phyloP scores from a whole-genome alignment of 2,113 vertebrate species.

The Oreochromis aureus region DNA sequence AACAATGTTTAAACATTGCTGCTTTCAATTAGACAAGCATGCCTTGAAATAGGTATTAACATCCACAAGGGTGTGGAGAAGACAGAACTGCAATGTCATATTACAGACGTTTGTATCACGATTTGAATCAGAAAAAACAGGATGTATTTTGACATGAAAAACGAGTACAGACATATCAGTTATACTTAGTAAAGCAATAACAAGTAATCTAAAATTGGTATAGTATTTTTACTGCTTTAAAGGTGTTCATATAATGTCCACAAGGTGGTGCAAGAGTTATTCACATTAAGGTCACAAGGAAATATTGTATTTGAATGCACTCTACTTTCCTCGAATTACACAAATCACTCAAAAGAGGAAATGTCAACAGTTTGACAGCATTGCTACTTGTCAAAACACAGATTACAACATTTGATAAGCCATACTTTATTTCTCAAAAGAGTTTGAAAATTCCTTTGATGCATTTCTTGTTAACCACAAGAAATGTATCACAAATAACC shows the following conservation, averaged over 20 bases:
- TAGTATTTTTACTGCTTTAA: background rate
- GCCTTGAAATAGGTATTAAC: background rate
- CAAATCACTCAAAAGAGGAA: background rate
- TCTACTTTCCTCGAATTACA: background rate
- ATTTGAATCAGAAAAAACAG: background rate
- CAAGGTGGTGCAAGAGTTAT: conserved; percentile 1
- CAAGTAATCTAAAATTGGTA: background rate
- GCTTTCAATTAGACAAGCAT: background rate
- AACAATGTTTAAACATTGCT: background rate
- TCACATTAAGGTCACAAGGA: background rate
- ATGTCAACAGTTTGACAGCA: background rate
- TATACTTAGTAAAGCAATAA: background rate
- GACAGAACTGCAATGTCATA: background rate
- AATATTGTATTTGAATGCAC: background rate
- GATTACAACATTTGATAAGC: background rate
- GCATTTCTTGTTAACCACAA: background rate
- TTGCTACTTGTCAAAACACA: background rate
- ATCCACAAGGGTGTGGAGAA: background rate
- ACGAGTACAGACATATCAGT: background rate
- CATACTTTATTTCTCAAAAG: background rate
- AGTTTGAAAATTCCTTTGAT: background rate
- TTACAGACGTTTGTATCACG: background rate
- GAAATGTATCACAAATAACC: background rate
- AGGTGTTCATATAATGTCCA: background rate
- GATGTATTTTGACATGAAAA: background rate